Evolutionary conservation across 1,140 invertebrate genomes (phyloP), one percentile per base, ranked within the genome.

Genomic region (Charaxes varanes): DNA sequence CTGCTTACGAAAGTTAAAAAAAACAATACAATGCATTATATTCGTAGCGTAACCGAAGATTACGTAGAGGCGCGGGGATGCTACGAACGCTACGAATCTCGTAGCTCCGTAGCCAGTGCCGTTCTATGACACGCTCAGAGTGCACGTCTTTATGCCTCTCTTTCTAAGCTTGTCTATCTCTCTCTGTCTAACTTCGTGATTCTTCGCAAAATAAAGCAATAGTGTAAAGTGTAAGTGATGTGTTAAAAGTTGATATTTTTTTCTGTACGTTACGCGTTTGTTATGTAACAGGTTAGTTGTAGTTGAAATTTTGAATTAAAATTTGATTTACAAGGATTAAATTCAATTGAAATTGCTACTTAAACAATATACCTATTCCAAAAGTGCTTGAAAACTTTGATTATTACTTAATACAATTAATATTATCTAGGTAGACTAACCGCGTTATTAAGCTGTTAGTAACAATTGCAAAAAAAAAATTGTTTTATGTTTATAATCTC

Each of bases 271-370:
- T 23, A 41, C 49, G 46, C 46, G 43, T 38, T 56, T 58, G 52
- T 64, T 65, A 65, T 59, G 55, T 65, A 65, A 65, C 58, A 65
- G 62, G 62, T 65, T 34, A 11, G 46, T 49, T 30, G 12, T 34
- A 10, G 30, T 16, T 12, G 2, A 24, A 31, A 28, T 1, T 31
- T 31, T 31, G n/a, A 31, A 17, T 17, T 12, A 10, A 17, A 13
- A 31, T 17, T 22, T 3, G 2, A 3, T 3, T 22, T 8, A n/a
- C 2, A 22, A 3, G 3, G 8, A 26, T 12, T 2, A 4, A 11
- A 12, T 26, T 26, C 5, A 19, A 19, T 7, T 6, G 1, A 6
- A 1, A 19, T 19, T 7, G n/a, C 18, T 19, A 6, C 5, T 19
- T 19, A 5, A 19, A 19, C 5, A 19, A 7, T 19, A 6, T 5